These are phyloP conservation scores for Pempheris klunzingeri DNA, from an alignment of 2,797 vertebrate genomes.

Conservation along the genomic window DNA sequence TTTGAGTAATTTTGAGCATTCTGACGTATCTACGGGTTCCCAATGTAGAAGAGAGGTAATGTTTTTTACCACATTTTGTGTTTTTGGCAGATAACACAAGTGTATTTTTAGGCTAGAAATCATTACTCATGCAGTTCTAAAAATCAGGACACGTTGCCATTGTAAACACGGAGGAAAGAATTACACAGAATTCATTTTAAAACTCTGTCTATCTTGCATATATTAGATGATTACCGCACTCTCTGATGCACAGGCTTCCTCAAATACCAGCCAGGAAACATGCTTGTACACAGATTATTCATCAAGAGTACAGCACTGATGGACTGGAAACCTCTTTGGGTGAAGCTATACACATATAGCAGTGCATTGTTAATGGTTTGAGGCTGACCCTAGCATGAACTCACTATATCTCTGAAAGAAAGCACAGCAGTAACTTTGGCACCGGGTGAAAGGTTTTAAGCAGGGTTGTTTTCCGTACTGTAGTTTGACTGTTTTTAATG, in stretches of 20 bases:
- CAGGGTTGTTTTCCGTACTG: background rate
- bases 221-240: slow-evolving; percentile 1
- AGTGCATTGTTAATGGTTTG: slow-evolving; percentile 66
- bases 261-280: slow-evolving; percentile 18
- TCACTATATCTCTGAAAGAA: slow-evolving; percentile 27
- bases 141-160: background rate
- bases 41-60: background rate
- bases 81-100: background rate
- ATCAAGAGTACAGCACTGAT: slow-evolving; percentile 16
- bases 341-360: slow-evolving; percentile 32
- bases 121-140: background rate
- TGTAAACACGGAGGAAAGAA: slow-evolving; percentile 12
- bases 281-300: slow-evolving; percentile 24
- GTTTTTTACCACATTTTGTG: slow-evolving; percentile 5
- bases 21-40: background rate
- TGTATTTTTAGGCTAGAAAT: slow-evolving; percentile 15
- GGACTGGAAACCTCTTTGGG: slow-evolving; percentile 32
- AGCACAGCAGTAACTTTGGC: slow-evolving; percentile 17
- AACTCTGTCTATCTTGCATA: background rate
- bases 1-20: background rate
- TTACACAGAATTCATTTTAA: background rate
- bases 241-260: background rate
- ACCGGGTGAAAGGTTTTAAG: slow-evolving; percentile 12
- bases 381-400: slow-evolving; percentile 60
- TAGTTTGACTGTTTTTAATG: slow-evolving; percentile 28